Evolutionary conservation across 2,888 invertebrate genomes (phyloP).

Genomic region (Himalopsyche tibetana): DNA sequence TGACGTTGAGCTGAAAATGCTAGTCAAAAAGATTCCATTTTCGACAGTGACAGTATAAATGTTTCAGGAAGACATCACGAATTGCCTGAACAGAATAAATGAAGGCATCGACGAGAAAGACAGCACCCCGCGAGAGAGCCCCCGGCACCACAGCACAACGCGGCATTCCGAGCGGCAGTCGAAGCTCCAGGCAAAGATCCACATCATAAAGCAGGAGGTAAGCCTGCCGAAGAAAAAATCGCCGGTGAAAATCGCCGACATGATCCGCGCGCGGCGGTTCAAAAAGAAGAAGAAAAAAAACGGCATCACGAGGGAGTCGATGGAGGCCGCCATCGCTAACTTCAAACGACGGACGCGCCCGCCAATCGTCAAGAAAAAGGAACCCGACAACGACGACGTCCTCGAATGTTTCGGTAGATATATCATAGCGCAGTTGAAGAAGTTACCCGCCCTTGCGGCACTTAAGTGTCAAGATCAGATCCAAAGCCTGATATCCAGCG

Average conservation of each 20-base stretch:
- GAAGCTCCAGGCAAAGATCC: background rate
- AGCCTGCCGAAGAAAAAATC: conserved; percentile 8
- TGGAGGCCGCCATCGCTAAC: background rate
- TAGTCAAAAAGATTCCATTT: too few species aligned
- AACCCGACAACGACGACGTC: background rate
- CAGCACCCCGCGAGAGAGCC: background rate
- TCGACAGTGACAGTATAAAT: too few species aligned
- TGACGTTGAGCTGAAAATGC: too few species aligned
- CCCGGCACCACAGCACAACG: background rate
- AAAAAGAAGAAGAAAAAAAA: conserved; percentile 16
- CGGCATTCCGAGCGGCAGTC: background rate
- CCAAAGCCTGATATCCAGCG: background rate
- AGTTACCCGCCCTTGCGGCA: background rate
- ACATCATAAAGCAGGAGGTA: background rate
- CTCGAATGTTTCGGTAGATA: conserved; percentile 7
- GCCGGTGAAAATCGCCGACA: background rate
- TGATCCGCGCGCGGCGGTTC: background rate
- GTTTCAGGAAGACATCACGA: background rate
- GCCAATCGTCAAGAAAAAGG: background rate
- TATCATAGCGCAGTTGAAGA: background rate
- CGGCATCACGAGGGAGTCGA: background rate
- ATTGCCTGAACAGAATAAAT: conserved; percentile 26
- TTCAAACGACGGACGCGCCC: background rate
- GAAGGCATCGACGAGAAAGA: background rate
- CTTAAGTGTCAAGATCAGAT: background rate